Conservation (phyloP, 2,888 invertebrate species). For the Lymantria dispar region DNA sequence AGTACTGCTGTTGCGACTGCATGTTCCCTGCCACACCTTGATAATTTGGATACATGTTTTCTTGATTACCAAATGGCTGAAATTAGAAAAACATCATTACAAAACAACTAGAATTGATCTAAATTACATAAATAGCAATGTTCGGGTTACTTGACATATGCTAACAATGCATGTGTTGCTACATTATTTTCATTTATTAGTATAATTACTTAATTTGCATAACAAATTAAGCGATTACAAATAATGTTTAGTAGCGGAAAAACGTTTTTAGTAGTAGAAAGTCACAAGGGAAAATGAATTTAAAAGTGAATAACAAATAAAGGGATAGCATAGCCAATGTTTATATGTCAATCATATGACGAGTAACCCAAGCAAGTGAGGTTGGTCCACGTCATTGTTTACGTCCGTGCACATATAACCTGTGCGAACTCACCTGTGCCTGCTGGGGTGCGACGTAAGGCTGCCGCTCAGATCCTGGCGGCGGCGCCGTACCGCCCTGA, state of each 20-base stretch:
- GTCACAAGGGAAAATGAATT: neutral
- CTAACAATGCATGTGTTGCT: conserved; percentile 1
- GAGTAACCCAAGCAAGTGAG: conserved; percentile 1
- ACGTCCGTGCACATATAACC: conserved; percentile 59
- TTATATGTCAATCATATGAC: neutral
- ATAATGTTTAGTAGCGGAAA: neutral
- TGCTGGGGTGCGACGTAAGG: conserved; percentile 63
- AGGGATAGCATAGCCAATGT: neutral
- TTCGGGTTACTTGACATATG: conserved; percentile 11
- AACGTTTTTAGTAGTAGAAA: neutral
- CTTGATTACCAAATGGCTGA: conserved; percentile 65
- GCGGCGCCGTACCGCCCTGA: conserved; percentile 49
- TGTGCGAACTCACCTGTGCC: conserved; percentile 63
- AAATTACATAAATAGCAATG: neutral
- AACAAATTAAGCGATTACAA: conserved; percentile 10
- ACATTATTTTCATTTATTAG: conserved; percentile 1
- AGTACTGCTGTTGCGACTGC: conserved; percentile 60
- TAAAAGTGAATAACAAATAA: neutral
- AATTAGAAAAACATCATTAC: conserved; percentile 25
- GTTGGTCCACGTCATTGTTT: conserved; percentile 75
- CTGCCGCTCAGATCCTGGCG: conserved; percentile 53
- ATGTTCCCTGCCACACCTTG: conserved; percentile 35
- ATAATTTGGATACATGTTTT: conserved; percentile 60
- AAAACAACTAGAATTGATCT: neutral
- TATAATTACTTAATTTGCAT: neutral